Evolutionary conservation across 2,797 vertebrate genomes (phyloP).

Genomic region (Morus bassanus): DNA sequence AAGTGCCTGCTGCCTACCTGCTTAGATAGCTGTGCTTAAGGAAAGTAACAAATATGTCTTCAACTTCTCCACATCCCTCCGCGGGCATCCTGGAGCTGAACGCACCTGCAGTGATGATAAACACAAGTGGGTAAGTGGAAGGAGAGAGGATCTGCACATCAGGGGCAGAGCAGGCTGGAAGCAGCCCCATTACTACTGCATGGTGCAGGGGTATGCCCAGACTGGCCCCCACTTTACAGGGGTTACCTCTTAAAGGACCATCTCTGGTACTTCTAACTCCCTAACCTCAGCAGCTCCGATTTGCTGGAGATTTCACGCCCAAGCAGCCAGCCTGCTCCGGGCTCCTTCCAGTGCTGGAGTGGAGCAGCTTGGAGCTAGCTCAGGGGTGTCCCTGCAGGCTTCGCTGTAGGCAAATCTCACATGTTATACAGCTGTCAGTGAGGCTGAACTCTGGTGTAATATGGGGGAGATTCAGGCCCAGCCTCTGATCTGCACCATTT

Average conservation of each 20-base stretch:
- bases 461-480: neutral
- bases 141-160: neutral
- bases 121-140: neutral
- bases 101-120: neutral
- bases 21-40: neutral
- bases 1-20: neutral
- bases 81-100: neutral
- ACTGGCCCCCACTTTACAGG: neutral
- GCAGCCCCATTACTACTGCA: neutral
- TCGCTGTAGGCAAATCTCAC: neutral
- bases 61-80: neutral
- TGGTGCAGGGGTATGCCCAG: accelerated
- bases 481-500: neutral
- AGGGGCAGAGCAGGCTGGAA: neutral
- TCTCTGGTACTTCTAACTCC: neutral
- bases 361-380: neutral
- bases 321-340: neutral
- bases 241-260: neutral
- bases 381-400: neutral
- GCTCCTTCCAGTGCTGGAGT: neutral
- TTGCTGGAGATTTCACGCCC: neutral
- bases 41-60: neutral
- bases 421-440: neutral
- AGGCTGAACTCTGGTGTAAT: neutral
- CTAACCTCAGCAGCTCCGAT: neutral